Conservation (phyloP, 2,113 vertebrate species). For the Gallinago undulata region DNA sequence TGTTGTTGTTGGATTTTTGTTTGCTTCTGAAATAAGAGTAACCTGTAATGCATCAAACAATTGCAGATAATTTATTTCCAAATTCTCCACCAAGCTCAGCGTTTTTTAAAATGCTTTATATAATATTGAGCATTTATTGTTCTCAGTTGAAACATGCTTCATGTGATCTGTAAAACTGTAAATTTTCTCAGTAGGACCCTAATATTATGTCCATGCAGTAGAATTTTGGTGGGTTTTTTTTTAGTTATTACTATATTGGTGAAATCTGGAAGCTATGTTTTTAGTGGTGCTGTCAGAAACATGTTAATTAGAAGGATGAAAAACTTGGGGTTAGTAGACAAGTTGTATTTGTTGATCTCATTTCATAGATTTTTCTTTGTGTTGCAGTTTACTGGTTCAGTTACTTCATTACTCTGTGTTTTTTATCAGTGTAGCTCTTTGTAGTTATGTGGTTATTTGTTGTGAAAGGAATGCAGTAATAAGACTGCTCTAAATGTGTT, state of each 20-base stretch:
- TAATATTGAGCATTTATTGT: not conserved
- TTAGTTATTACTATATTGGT: not conserved
- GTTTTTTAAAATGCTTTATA: not conserved
- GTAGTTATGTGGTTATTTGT: not conserved
- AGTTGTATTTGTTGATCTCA: not conserved
- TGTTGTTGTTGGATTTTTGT: not conserved
- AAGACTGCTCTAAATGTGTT: not conserved
- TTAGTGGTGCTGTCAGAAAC: not conserved
- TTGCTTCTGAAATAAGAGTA: not conserved
- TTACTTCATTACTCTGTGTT: not conserved
- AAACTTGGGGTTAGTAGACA: not conserved
- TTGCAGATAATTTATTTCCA: not conserved
- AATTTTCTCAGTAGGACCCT: not conserved
- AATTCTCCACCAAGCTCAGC: not conserved
- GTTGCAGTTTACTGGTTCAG: not conserved
- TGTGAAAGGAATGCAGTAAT: rapidly evolving
- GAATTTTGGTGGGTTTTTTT: not conserved
- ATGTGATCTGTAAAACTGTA: not conserved
- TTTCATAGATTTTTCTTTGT: not conserved
- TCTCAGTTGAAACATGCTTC: not conserved
- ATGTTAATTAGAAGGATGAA: not conserved
- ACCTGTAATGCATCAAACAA: not conserved
- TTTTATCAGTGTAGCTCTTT: not conserved
- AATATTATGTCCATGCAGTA: not conserved
- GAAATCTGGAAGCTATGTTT: not conserved